Evolutionary conservation across 2,797 vertebrate genomes (phyloP).

Genomic region (Sarcoramphus papa): DNA sequence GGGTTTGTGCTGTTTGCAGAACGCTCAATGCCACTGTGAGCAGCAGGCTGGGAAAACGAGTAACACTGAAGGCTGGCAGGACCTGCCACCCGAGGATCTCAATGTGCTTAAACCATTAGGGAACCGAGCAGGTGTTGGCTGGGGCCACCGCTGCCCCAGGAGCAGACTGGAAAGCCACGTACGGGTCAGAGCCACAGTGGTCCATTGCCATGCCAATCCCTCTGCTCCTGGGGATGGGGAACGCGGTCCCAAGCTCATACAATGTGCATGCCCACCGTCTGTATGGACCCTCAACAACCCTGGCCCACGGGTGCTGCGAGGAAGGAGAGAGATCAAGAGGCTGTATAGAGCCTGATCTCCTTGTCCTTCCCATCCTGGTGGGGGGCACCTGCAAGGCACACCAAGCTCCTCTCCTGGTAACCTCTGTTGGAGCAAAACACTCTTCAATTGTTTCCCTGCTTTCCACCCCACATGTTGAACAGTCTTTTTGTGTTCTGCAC

Average conservation of each 20-base stretch:
- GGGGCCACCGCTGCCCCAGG: not conserved
- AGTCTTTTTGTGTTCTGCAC: not conserved
- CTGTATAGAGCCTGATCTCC: not conserved
- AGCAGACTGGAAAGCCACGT: not conserved
- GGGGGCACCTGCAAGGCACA: not conserved
- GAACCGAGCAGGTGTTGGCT: not conserved
- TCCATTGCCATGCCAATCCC: not conserved
- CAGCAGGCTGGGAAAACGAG: not conserved
- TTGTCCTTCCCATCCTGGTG: not conserved
- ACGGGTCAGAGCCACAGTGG: not conserved
- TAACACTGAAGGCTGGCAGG: not conserved
- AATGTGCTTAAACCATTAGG: not conserved
- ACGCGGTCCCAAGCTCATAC: fast-evolving
- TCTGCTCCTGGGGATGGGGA: not conserved
- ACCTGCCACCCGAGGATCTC: not conserved
- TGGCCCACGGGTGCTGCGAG: not conserved
- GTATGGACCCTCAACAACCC: fast-evolving
- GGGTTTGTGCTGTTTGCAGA: not conserved
- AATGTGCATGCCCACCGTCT: fast-evolving
- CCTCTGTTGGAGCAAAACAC: not conserved
- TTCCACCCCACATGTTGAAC: not conserved
- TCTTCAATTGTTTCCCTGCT: not conserved
- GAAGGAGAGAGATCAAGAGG: not conserved
- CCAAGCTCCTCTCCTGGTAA: not conserved
- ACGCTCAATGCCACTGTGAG: not conserved